Evolutionary conservation across 2,888 invertebrate genomes (phyloP).

Genomic region (Lycaena phlaeas): DNA sequence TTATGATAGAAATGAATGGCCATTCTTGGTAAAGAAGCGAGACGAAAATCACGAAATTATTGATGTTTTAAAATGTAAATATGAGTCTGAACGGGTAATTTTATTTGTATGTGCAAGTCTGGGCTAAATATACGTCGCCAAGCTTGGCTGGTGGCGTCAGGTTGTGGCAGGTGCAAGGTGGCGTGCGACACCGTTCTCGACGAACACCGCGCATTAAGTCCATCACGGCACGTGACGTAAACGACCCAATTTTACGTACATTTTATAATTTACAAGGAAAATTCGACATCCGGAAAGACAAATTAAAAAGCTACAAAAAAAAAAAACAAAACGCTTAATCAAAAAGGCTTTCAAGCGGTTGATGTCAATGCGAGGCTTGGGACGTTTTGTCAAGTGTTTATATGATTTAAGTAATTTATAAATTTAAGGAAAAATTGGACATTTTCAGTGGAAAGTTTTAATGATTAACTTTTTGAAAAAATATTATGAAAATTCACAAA

Average conservation of each 20-base stretch:
- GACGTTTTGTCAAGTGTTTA: too few relatives aligned
- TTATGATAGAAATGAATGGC: too few relatives aligned
- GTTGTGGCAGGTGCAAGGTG: conserved; percentile 26
- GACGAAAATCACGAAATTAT: not conserved
- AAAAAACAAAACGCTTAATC: too few relatives aligned
- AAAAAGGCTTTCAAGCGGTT: too few relatives aligned
- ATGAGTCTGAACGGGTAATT: conserved; percentile 8
- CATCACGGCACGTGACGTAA: conserved; percentile 11
- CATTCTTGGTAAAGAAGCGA: too few relatives aligned
- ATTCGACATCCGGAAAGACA: not conserved
- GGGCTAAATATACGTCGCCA: conserved; percentile 20
- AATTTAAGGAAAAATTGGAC: too few relatives aligned
- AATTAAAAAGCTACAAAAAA: not conserved
- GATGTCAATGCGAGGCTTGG: too few relatives aligned
- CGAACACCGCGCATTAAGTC: not conserved
- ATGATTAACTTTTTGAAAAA: too few relatives aligned
- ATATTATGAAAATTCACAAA: too few relatives aligned
- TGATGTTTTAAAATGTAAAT: conserved; percentile 1
- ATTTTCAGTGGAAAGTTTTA: too few relatives aligned
- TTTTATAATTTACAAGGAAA: not conserved
- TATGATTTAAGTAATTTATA: too few relatives aligned
- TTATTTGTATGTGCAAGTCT: conserved; percentile 13
- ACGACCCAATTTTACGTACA: conserved; percentile 7
- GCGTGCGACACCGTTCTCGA: conserved; percentile 20
- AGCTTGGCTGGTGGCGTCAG: conserved; percentile 21